A percentile compares a stretch with the other conserved stretches of the same genome.
These are phyloP conservation scores for Theodoxus fluviatilis DNA, from an alignment of 2,888 invertebrate genomes.

Conservation along the genomic window DNA sequence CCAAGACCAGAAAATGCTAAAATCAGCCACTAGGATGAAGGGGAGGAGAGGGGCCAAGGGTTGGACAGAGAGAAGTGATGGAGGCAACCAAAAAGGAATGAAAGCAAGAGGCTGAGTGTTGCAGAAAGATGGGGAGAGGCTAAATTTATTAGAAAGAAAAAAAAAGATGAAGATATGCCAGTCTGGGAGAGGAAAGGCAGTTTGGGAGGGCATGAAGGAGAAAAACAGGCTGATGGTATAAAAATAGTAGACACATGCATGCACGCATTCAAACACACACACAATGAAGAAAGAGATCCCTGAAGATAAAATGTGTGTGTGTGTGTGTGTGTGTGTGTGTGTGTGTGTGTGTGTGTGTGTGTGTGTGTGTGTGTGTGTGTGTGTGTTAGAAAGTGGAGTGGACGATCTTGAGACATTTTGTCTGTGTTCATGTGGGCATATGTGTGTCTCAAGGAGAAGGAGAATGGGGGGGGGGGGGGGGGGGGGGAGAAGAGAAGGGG, in stretches of 20 bases:
- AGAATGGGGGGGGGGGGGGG: background rate
- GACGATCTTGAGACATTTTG: no score
- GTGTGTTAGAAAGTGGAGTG: no score
- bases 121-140: background rate
- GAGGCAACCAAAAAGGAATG: no score
- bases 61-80: no score
- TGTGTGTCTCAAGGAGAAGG: background rate
- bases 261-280: no score
- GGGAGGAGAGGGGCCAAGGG: no score
- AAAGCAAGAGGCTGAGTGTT: background rate
- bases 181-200: background rate
- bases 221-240: background rate
- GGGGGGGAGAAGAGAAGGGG: constrained; percentile 4
- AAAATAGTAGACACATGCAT: no score
- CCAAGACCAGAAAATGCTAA: no score
- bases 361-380: background rate
- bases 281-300: background rate
- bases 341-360: constrained; percentile 1
- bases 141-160: background rate
- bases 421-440: background rate
- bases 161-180: background rate
- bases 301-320: background rate
- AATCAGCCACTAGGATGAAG: no score
- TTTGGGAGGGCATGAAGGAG: background rate
- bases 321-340: background rate